Evolutionary conservation across 2,797 vertebrate species (phyloP), one percentile per base, ranked within the genome.

Genomic region (Mastacembelus armatus): DNA sequence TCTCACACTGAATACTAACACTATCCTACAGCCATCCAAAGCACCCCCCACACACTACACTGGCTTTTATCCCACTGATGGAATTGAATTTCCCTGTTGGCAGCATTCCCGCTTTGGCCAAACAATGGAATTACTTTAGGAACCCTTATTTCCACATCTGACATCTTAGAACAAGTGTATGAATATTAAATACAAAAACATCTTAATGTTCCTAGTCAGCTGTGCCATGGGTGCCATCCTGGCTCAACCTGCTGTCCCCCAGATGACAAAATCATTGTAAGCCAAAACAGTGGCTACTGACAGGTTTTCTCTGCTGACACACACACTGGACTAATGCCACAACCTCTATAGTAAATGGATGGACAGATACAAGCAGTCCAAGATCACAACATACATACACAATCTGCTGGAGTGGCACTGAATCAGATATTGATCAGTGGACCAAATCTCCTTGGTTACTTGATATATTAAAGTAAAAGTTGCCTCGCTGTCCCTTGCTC

Each of bases 401-500:
- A 10, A 22, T 16, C 58, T n/a, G 11, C 72, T 68, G 14, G 2
- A 76, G 73, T 80, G 80, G 66, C 73, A 66, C 27, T 68, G 66
- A 78, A 84, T 85, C 80, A 86, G 82, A 85, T 83, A 88, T 85
- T 87, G 79, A 86, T 85, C 71, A 60, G 65, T 30, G 55, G 38
- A 45, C 49, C 11, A 38, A 50, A 77, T 71, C 78, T 83, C 70
- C 67, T 74, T 83, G 73, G 80, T 80, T 77, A 83, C 77, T 84
- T 78, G 73, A 88, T 83, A 79, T 75, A 82, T 85, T 73, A 78
- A 74, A 88, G 85, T 78, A 66, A 89, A 82, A 83, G 79, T 74
- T 66, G 40, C 30, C 66, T 42, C 4, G 10, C 35, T 38, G 5
- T 16, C 22, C 35, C 26, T 1, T 8, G n/a, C n/a, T n/a, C n/a